phyloP scores from a whole-genome alignment of 2,888 invertebrate species.

The Sericinus montela region DNA sequence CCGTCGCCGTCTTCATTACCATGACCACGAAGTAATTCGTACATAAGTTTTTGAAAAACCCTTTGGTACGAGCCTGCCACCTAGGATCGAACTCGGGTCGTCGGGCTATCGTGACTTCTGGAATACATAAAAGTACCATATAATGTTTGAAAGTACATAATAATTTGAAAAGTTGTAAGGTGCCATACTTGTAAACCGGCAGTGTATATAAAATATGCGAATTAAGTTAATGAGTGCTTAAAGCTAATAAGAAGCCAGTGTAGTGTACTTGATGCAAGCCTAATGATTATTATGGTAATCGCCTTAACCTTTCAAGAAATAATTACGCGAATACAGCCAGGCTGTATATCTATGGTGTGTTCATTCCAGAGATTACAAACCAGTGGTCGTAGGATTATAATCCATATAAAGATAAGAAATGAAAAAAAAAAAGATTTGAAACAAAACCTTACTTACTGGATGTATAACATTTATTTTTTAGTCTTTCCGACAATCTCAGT shows the following conservation, averaged over 20 bases:
- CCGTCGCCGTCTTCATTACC: too few relatives aligned
- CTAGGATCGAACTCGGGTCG: too few relatives aligned
- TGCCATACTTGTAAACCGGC: not conserved
- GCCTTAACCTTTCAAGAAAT: conserved; percentile 5
- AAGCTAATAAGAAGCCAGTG: not conserved
- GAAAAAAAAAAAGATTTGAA: too few relatives aligned
- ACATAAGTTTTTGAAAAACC: too few relatives aligned
- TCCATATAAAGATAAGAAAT: too few relatives aligned
- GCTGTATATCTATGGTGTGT: not conserved
- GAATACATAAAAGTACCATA: too few relatives aligned
- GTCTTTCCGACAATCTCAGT: too few relatives aligned
- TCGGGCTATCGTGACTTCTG: too few relatives aligned
- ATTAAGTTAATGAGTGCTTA: conserved; percentile 4
- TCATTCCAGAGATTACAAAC: not conserved
- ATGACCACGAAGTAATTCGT: too few relatives aligned
- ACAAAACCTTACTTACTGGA: too few relatives aligned
- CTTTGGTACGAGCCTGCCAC: too few relatives aligned
- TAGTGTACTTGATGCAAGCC: not conserved
- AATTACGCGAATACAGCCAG: conserved; percentile 7
- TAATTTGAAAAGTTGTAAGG: not conserved
- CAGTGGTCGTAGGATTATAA: not conserved
- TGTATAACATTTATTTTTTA: too few relatives aligned
- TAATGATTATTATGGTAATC: conserved; percentile 15
- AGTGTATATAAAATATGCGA: conserved; percentile 1
- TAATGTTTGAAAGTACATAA: not conserved